Conservation (phyloP, 2,113 vertebrate species). For the Periophthalmodon schlosseri region DNA sequence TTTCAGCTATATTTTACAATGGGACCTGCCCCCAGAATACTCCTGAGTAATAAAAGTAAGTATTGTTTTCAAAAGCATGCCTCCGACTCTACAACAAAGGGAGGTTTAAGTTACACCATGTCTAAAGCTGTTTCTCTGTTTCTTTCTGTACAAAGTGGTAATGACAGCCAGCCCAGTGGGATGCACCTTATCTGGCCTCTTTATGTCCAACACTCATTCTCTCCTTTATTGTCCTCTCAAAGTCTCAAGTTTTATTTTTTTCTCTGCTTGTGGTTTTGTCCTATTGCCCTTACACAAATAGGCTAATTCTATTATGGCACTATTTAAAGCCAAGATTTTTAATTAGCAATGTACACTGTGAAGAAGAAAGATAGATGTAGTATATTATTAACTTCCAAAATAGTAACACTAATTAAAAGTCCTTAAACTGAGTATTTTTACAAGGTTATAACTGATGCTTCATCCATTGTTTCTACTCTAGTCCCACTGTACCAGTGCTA, state of each 20-base stretch:
- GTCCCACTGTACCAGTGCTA: too few species aligned
- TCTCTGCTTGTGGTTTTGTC: constrained; percentile 8
- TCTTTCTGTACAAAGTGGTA: constrained; percentile 64
- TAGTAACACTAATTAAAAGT: not conserved
- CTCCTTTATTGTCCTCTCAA: constrained; percentile 22
- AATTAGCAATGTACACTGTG: not conserved
- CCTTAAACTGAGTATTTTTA: not conserved
- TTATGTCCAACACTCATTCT: constrained; percentile 23
- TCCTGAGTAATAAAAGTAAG: constrained; percentile 12
- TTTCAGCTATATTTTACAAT: not conserved
- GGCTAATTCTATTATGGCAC: not conserved
- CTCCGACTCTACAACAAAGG: constrained; percentile 9
- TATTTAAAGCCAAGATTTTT: not conserved
- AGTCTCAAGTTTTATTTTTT: constrained; percentile 32
- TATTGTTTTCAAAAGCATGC: constrained; percentile 9
- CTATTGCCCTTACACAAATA: not conserved
- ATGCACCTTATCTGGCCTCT: constrained; percentile 40
- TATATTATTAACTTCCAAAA: not conserved
- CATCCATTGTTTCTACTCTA: too few species aligned
- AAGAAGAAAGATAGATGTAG: not conserved
- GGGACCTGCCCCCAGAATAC: not conserved
- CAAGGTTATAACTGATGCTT: too few species aligned
- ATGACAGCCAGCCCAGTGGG: constrained; percentile 67
- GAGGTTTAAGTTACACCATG: constrained; percentile 2
- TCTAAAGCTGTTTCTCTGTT: constrained; percentile 30